Conservation (phyloP, 2,797 vertebrate species). For the Gallinago nigripennis region DNA sequence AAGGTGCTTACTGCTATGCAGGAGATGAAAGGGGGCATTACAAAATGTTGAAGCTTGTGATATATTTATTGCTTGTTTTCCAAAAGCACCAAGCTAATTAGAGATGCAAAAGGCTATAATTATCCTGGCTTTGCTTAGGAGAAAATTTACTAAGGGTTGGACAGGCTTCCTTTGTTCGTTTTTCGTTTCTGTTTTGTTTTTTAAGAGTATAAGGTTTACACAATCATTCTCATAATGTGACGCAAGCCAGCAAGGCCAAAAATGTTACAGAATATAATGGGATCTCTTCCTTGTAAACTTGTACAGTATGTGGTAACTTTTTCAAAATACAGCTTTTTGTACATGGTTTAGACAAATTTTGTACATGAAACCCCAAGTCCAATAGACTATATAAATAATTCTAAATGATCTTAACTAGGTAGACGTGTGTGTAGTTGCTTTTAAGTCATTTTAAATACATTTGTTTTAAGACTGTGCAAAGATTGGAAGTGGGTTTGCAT, state of each 20-base stretch:
- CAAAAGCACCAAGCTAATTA: slow-evolving; percentile 72
- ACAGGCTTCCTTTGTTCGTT: slow-evolving; percentile 66
- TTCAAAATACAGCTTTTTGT: slow-evolving; percentile 95
- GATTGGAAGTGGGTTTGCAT: slow-evolving; percentile 85
- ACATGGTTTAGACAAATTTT: slow-evolving; percentile 89
- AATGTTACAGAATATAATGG: slow-evolving; percentile 82
- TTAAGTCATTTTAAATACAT: slow-evolving; percentile 80
- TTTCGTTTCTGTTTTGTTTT: slow-evolving; percentile 57
- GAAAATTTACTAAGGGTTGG: slow-evolving; percentile 70
- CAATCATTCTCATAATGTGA: slow-evolving; percentile 84
- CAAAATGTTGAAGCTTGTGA: slow-evolving; percentile 75
- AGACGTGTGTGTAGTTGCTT: slow-evolving; percentile 79
- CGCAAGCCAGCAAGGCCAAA: slow-evolving; percentile 83
- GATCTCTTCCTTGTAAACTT: slow-evolving; percentile 93
- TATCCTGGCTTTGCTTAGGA: slow-evolving; percentile 76
- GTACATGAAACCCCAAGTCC: slow-evolving; percentile 85
- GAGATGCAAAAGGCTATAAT: slow-evolving; percentile 68
- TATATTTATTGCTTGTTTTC: slow-evolving; percentile 78
- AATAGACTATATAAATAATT: slow-evolving; percentile 85
- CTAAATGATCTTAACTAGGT: slow-evolving; percentile 79
- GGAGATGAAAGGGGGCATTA: slow-evolving; percentile 83
- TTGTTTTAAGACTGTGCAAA: slow-evolving; percentile 83
- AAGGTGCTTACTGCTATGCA: slow-evolving; percentile 82
- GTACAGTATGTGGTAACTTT: slow-evolving; percentile 94
- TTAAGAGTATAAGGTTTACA: slow-evolving; percentile 85